Evolutionary conservation across 2,113 vertebrate genomes (phyloP).

Genomic region (Anhinga anhinga): DNA sequence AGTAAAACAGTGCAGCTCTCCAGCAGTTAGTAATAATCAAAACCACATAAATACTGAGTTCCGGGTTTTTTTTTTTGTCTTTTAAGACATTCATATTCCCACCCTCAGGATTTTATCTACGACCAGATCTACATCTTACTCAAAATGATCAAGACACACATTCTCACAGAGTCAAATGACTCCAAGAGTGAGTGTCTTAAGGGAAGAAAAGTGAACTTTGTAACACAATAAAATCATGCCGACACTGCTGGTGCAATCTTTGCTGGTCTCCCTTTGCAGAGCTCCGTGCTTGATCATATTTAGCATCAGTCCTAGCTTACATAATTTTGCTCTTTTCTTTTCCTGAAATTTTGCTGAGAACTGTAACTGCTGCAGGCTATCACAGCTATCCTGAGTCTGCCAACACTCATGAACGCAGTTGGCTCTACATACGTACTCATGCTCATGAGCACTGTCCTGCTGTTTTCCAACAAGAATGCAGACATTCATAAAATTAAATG

Average conservation of each 20-base stretch:
- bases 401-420: fast-evolving
- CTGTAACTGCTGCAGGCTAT: background rate
- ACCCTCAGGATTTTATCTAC: background rate
- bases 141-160: background rate
- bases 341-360: background rate
- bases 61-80: background rate
- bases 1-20: background rate
- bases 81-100: background rate
- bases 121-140: background rate
- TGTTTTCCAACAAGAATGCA: background rate
- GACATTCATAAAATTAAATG: background rate
- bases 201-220: background rate
- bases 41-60: background rate
- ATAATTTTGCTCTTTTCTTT: background rate
- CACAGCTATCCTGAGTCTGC: background rate
- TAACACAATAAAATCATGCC: background rate
- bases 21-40: background rate
- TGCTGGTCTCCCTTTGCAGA: background rate
- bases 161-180: background rate
- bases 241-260: background rate
- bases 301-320: background rate
- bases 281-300: background rate
- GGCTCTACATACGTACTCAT: background rate
- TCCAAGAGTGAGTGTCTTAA: background rate
- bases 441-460: background rate